Conservation (phyloP, 1,140 invertebrate species). For the Tetramorium parvispinum region DNA sequence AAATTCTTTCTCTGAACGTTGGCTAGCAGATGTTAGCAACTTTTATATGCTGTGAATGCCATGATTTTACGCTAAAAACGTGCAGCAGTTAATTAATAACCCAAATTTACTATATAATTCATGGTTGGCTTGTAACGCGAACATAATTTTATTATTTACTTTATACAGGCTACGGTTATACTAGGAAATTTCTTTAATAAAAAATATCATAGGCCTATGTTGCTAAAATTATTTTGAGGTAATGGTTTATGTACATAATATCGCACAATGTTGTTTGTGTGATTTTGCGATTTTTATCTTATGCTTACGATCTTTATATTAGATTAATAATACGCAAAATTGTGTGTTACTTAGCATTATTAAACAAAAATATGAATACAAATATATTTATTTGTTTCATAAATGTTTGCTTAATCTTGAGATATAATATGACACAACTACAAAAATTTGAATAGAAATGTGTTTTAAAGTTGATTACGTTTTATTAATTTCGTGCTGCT, state of each 20-base stretch:
- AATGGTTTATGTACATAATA: not conserved
- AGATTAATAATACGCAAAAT: not conserved
- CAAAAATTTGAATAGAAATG: not conserved
- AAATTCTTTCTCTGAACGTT: not conserved
- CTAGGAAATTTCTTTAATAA: conserved; percentile 4
- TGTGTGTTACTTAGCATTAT: not conserved
- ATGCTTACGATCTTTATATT: not conserved
- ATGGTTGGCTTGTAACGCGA: not conserved
- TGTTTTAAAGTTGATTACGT: not conserved
- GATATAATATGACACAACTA: not conserved
- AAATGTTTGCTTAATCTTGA: not conserved
- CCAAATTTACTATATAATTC: conserved; percentile 6
- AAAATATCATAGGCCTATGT: not conserved
- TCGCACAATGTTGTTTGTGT: not conserved
- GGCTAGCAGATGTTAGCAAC: not conserved
- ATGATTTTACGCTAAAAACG: not conserved
- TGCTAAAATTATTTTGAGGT: not conserved
- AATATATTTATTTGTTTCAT: not conserved
- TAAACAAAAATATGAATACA: not conserved
- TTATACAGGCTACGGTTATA: not conserved
- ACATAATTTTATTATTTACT: not conserved
- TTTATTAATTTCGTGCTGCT: conserved; percentile 4
- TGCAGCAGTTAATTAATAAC: not conserved
- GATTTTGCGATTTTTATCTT: not conserved
- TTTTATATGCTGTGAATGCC: not conserved